Base-by-base conservation (phyloP, 2,888 invertebrate species). In the Willowsia nigromaculata region DNA sequence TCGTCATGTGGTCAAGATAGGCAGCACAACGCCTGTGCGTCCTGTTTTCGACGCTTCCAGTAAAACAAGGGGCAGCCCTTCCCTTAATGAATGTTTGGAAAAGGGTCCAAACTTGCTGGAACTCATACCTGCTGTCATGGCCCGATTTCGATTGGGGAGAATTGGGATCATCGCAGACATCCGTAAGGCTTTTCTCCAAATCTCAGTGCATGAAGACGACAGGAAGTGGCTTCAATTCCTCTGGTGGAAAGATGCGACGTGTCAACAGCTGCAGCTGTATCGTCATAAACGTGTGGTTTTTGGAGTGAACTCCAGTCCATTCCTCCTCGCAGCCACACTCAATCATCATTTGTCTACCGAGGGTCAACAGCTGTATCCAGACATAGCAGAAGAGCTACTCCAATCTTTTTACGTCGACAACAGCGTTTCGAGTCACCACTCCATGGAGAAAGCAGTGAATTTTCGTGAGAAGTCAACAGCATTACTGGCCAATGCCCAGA, bases 161-260 rank as follows among this genome's bases (percentile, higher is more conserved):
- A 59, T 56, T 68, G 93, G 92, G 9, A 90, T 93, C 0, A 84
- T 91, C 1, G 78, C 93, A 6, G 93, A 93, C 85, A 93, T 93
- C 1, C 47, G 84, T n/a, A 93, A 93, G 78, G 93, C 93, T 0
- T 93, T 93, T 88, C 83, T 93, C 15, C 93, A 93, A 88, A 93
- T 93, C 25, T 88, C 87, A 53, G n/a, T 93, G 0, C 27, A 3
- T 15, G 15, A 50, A 47, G 11, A 47, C 3, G n/a, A 82, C n/a
- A 25, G 68, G 1, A 13, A 82, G 3, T 1, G 43, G 25, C 30
- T 65, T 2, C 22, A 18, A 0, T 82, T 53, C 30, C 1, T 78
- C 1, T 78, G 78, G 78, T 78, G 53, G 53, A 30, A 50, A n/a
- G 53, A 78, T 33, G 4, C 5, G 3, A 9, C 11, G 3, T 76